Base-by-base conservation (phyloP, 2,113 vertebrate genomes). In the Zeus faber region DNA sequence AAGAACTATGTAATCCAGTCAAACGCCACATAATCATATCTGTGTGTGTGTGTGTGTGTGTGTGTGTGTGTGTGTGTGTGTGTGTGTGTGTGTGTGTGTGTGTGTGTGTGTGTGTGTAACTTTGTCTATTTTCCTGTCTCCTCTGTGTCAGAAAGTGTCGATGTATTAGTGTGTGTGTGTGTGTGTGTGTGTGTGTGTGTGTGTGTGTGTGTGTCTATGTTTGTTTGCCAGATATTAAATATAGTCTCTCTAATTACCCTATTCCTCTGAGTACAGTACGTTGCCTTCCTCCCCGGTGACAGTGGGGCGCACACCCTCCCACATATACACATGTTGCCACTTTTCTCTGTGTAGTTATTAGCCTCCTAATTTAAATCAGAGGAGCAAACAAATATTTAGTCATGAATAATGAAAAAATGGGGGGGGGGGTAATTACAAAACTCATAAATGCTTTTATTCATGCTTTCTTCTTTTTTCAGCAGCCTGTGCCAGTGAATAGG, bases 1-100 rank as follows among this genome's bases (percentile, higher is more conserved):
- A 54, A 77, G 59, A 65, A 55, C 58, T 60, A 49, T 70, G 29
- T 65, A 52, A 74, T 70, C 63, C 56, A 50, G 43, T 60, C 72
- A 51, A 51, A 18, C 23, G 14, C n/a, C n/a, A n/a, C n/a, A n/a
- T n/a, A n/a, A n/a, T 18, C 22, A 18, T 35, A 16, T 18, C 13
- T 49, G 46, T 49, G 48, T 29, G 25, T 18, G 8, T 20, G 48
- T 16, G 3, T 18, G 4, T 23, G 18, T 52, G 45, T 48, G 25
- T 9, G 25, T n/a, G 6, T 17, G 1, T 20, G 17, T 51, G 20
- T 23, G 21, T 18, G 16, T 47, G 44, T 23, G 21, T 21, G 44
- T 23, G 22, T 23, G 45, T 25, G 22, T 25, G 45, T 47, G 3
- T 47, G 45, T 47, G 21, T 47, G 23, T n/a, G 21, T 47, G 45